These are phyloP conservation scores for Achatina immaculata DNA, from an alignment of 1,140 invertebrate genomes.

Conservation along the genomic window DNA sequence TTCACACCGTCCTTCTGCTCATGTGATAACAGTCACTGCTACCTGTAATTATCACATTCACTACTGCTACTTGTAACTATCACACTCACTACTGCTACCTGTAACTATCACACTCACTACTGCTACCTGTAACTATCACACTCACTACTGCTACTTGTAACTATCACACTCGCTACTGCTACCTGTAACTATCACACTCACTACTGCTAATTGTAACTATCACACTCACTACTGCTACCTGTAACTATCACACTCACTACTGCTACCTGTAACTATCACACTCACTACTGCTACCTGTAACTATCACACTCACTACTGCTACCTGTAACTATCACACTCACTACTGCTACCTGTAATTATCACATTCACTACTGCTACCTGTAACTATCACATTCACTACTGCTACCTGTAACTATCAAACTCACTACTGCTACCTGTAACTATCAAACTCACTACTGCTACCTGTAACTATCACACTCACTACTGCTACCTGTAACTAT, in stretches of 20 bases:
- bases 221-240: conserved; percentile 1
- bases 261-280: neutral
- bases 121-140: neutral
- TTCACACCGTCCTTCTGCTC: too few species aligned
- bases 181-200: neutral
- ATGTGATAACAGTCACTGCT: too few species aligned
- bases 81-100: neutral
- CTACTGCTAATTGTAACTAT: neutral
- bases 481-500: too few species aligned
- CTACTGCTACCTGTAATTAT: conserved; percentile 6
- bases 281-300: neutral
- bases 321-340: neutral
- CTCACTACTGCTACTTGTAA: neutral
- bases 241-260: neutral
- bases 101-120: neutral
- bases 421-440: neutral
- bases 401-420: neutral
- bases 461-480: too few species aligned
- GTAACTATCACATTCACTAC: neutral
- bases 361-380: neutral
- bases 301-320: neutral
- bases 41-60: neutral
- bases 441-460: neutral
- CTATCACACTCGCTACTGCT: neutral
- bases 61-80: conserved; percentile 11